phyloP scores from a whole-genome alignment of 2,113 vertebrate genomes.

The Copsychus sechellarum region DNA sequence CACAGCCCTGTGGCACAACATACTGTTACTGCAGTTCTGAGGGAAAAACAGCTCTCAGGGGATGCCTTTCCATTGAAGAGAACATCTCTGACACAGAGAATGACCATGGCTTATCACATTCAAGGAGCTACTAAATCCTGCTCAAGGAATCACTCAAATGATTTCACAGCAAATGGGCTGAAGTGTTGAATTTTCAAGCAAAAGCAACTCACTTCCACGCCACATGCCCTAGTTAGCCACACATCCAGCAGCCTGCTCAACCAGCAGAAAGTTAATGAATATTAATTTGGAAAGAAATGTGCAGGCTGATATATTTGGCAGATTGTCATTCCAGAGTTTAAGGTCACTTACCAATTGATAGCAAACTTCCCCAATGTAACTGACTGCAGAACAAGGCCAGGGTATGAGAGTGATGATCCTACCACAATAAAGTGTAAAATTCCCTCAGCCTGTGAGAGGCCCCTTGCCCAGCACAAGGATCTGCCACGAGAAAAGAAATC shows the following conservation, averaged over 20 bases:
- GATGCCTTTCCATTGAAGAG: background rate
- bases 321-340: conserved; percentile 23
- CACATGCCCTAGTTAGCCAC: background rate
- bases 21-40: background rate
- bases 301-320: conserved; percentile 26
- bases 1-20: background rate
- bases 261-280: conserved; percentile 7
- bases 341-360: conserved; percentile 12
- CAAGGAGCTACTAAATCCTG: background rate
- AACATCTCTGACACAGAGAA: background rate
- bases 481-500: background rate
- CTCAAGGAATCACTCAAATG: background rate
- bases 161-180: background rate
- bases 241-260: background rate
- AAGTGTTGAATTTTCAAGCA: background rate
- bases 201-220: conserved; percentile 5
- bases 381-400: conserved; percentile 30
- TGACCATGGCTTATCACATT: background rate
- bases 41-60: background rate
- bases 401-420: conserved; percentile 19
- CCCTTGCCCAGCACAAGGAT: conserved; percentile 4
- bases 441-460: conserved; percentile 1
- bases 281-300: background rate
- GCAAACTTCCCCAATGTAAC: conserved; percentile 28
- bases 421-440: conserved; percentile 1